These are phyloP conservation scores for Heliconius aoede DNA, from an alignment of 2,888 invertebrate genomes.

Conservation along the genomic window DNA sequence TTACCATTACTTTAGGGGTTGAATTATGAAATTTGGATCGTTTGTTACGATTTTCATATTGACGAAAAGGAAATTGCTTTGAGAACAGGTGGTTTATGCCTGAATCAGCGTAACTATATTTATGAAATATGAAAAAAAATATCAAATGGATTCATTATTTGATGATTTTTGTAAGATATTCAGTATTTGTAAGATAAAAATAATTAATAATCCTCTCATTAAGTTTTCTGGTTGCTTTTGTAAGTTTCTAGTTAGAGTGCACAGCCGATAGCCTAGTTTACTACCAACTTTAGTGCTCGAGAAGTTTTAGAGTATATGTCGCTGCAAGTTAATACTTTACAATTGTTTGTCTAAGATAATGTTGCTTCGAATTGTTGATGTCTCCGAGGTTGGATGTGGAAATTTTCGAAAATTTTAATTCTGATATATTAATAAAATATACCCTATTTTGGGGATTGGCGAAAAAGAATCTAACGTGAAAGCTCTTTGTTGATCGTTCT, in stretches of 20 bases:
- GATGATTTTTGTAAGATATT: no score
- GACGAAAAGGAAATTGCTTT: background rate
- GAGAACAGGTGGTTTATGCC: background rate
- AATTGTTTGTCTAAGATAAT: constrained; percentile 48
- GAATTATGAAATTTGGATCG: constrained; percentile 10
- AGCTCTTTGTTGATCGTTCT: no score
- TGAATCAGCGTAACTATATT: background rate
- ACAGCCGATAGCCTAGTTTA: constrained; percentile 74
- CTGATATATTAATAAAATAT: background rate
- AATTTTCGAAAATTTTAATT: background rate
- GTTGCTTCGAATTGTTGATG: constrained; percentile 43
- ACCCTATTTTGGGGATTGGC: no score
- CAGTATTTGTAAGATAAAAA: constrained; percentile 11
- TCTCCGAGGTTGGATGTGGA: constrained; percentile 14
- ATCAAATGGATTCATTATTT: no score
- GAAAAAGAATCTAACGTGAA: no score
- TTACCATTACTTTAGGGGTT: constrained; percentile 18
- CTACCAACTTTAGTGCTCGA: constrained; percentile 57
- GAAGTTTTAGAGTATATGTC: constrained; percentile 70
- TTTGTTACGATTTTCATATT: background rate
- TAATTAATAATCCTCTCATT: constrained; percentile 82
- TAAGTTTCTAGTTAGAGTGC: constrained; percentile 63
- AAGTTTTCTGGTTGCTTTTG: constrained; percentile 75
- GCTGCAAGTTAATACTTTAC: constrained; percentile 47
- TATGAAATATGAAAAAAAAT: background rate